These are phyloP conservation scores for Brenthis daphne DNA, from an alignment of 2,888 invertebrate species.

Conservation along the genomic window DNA sequence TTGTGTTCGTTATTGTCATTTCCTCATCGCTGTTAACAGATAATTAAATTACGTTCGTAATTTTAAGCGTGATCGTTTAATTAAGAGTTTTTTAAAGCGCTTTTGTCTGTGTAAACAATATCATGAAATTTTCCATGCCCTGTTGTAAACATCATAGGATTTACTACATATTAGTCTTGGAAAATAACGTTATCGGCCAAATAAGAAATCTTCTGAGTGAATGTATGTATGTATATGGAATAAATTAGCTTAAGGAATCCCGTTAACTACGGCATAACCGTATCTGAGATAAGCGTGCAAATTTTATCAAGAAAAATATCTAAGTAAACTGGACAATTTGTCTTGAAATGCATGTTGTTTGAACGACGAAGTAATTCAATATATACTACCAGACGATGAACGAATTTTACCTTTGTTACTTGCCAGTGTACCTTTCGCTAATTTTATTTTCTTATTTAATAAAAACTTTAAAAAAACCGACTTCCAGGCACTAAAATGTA, in stretches of 20 bases:
- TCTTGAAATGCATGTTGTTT: conserved; percentile 1
- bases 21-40: too few relatives aligned
- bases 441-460: not conserved
- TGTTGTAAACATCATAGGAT: not conserved
- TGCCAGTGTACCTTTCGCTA: not conserved
- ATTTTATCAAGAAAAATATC: conserved; percentile 6
- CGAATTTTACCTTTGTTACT: conserved; percentile 1
- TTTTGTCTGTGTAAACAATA: not conserved
- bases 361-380: not conserved
- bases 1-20: not conserved
- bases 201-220: not conserved
- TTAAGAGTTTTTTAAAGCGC: not conserved
- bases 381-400: not conserved
- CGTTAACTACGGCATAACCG: conserved; percentile 7
- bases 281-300: conserved; percentile 13
- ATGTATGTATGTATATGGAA: not conserved
- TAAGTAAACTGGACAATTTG: not conserved
- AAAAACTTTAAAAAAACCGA: too few relatives aligned
- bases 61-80: not conserved
- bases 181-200: conserved; percentile 11
- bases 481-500: too few relatives aligned
- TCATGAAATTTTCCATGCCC: not conserved
- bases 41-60: too few relatives aligned
- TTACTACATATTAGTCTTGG: conserved; percentile 4
- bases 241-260: not conserved